Base-by-base conservation (phyloP, 2,888 invertebrate species). In the Branchipolynoe longqiensis region DNA sequence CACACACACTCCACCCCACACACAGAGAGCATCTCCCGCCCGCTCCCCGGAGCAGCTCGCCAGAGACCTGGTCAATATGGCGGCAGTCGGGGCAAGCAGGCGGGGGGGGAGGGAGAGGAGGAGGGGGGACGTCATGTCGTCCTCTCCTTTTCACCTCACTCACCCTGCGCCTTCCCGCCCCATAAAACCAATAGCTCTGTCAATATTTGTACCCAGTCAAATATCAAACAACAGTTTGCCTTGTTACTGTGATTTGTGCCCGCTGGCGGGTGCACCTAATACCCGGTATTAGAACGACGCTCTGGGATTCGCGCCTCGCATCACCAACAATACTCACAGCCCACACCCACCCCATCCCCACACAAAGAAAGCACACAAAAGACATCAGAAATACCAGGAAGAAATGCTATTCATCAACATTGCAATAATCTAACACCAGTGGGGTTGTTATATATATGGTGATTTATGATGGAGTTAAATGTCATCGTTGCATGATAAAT, bases 191-290 rank as follows among this genome's bases (percentile, higher is more conserved):
- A 69, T 69, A 38, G 69, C 36, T 69, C 69, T 69, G 69, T 33
- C 69, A 69, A 69, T 69, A 69, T 69, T 69, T 69, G 69, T 69
- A 33, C 36, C 38, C 69, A 33, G 69, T 69, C 69, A 69, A 69
- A 69, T 69, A 69, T 69, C 69, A 69, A 62, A 69, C 38, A 69
- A 36, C 69, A 69, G 36, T 6, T 4, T 33, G 36, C 69, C 36
- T 69, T 33, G 69, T 69, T 38, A 18, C 36, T 4, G 22, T 33
- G 69, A 69, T 69, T 69, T 69, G 36, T 69, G 69, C 69, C 36
- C 18, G 14, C 69, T 12, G 69, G 36, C 4, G 4, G 36, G 1
- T 33, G 69, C 38, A 69, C 69, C 38, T 69, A 38, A 69, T 69
- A 18, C 31, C 4, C 62, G 31, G 6, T 28, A 12, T 4, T 25